Evolutionary conservation across 2,888 invertebrate genomes (phyloP), one percentile per base, ranked within the genome.

Genomic region (Ametastegia equiseti): DNA sequence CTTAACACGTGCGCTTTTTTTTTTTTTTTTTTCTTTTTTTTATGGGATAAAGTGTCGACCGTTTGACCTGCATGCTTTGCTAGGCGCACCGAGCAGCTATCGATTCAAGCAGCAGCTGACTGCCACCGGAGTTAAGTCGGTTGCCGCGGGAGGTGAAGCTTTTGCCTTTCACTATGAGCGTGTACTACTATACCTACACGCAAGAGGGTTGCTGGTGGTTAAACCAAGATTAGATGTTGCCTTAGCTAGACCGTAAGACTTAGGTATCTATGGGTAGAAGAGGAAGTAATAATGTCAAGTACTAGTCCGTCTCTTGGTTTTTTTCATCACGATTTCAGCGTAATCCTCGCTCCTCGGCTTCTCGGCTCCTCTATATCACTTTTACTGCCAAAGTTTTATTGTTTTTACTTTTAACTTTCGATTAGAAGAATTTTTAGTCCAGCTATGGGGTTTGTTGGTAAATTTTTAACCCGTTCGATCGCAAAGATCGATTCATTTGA

Each of bases 21-120:
- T n/a, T n/a, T n/a, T n/a, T n/a, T n/a, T n/a, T n/a, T n/a, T n/a
- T n/a, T n/a, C n/a, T n/a, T n/a, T n/a, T n/a, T 60, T 60, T 47
- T 42, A n/a, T 42, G 60, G 75, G 60, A 57, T 39, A 30, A 60
- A 42, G 47, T 78, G 78, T 78, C 60, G 60, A 78, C 60, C 78
- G 78, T 36, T 78, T 78, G 78, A 78, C 78, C 78, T 78, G 78
- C 78, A 78, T 78, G 78, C 78, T 78, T 75, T 75, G 39, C 60
- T 57, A 39, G 60, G 39, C 39, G 78, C 60, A 42, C 78, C 57
- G 78, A 60, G 78, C 78, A 30, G 85, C 86, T 88, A 89, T 89
- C 87, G 88, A 89, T 88, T 88, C 86, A 84, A 87, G 84, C 86
- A 84, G 87, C 85, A 85, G 85, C 87, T 85, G 85, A 86, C 85